Percentiles rank a stretch among this genome's conserved stretches.
Conservation (phyloP, 2,113 vertebrate genomes). For the Phaethon lepturus region DNA sequence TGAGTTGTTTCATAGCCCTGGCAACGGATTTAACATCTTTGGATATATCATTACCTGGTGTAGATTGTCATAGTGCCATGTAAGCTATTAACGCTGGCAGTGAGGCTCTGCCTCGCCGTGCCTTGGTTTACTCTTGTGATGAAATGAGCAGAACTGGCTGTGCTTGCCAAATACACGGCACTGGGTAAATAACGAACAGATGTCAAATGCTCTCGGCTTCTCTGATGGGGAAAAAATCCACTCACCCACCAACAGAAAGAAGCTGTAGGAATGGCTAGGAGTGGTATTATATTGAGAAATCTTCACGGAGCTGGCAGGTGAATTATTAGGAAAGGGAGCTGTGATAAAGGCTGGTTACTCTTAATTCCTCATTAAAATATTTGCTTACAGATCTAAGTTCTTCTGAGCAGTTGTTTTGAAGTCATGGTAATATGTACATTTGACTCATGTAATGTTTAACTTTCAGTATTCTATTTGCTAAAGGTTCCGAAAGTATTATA, state of each 20-base stretch:
- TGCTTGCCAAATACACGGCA: not conserved
- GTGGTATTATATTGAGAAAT: not conserved
- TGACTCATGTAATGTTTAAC: conserved; percentile 23
- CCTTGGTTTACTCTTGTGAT: not conserved
- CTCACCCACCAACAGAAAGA: not conserved
- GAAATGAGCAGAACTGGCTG: not conserved
- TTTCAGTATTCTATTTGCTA: conserved; percentile 34
- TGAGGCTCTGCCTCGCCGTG: rapidly evolving
- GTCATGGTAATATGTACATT: not conserved
- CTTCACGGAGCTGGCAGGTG: not conserved
- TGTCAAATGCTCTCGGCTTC: not conserved
- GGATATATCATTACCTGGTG: not conserved
- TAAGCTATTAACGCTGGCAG: not conserved
- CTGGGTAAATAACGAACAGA: conserved; percentile 20
- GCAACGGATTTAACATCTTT: not conserved
- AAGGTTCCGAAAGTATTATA: not conserved
- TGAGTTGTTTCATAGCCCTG: not conserved
- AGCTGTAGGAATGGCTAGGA: not conserved
- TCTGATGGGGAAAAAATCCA: not conserved
- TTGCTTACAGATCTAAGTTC: not conserved
- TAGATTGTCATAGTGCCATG: not conserved
- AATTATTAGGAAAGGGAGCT: not conserved
- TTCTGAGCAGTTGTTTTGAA: conserved; percentile 9
- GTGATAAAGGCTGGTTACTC: not conserved
- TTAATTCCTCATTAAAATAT: not conserved